phyloP scores from a whole-genome alignment of 1,140 invertebrate genomes.

The Euwallacea similis region DNA sequence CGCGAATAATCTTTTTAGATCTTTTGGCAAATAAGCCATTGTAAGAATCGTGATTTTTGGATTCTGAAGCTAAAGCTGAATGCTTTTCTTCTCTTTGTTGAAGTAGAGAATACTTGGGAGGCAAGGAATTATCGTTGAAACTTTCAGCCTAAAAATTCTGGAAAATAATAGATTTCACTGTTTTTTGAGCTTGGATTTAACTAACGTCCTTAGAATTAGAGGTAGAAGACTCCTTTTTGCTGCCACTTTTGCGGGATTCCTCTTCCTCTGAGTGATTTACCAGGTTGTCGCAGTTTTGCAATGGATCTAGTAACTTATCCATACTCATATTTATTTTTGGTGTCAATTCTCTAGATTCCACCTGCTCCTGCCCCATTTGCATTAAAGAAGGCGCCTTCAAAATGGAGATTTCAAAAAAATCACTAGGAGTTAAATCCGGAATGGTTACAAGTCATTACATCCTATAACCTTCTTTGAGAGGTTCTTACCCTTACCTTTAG shows the following conservation, averaged over 20 bases:
- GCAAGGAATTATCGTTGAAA: slow-evolving; percentile 34
- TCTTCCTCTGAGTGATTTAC: background rate
- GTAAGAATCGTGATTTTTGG: background rate
- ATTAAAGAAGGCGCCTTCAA: slow-evolving; percentile 29
- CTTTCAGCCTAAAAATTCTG: slow-evolving; percentile 13
- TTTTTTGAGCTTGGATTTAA: too few species aligned
- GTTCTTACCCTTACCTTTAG: slow-evolving; percentile 30
- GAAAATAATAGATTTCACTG: background rate
- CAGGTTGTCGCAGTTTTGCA: slow-evolving; percentile 39
- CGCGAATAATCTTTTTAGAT: background rate
- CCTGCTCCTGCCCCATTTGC: slow-evolving; percentile 18
- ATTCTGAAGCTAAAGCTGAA: background rate
- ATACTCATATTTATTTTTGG: slow-evolving; percentile 34
- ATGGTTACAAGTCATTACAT: too few species aligned
- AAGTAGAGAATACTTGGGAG: slow-evolving; percentile 8
- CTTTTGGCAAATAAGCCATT: too few species aligned
- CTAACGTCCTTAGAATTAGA: too few species aligned
- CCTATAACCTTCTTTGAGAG: too few species aligned
- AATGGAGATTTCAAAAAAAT: background rate
- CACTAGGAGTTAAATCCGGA: background rate
- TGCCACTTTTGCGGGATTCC: background rate
- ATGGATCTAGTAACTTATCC: slow-evolving; percentile 37
- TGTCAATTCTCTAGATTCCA: slow-evolving; percentile 11
- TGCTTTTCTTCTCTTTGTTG: background rate
- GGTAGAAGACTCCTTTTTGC: too few species aligned